Conservation (phyloP, 2,113 vertebrate species). For the Solenodon paradoxus region DNA sequence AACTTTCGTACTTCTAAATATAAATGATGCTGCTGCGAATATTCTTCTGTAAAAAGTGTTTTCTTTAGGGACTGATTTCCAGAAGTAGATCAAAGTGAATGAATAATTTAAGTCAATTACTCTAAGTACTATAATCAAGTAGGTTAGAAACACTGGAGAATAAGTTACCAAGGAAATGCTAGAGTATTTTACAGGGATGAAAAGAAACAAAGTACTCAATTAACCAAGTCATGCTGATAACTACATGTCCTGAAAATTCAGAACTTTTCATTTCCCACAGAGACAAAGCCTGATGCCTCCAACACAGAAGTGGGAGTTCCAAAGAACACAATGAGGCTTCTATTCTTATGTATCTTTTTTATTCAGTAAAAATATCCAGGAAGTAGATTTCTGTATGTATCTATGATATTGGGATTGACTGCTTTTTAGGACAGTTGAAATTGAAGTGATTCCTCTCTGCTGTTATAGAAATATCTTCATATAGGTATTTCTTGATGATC, state of each 20-base stretch:
- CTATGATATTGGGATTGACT: neutral
- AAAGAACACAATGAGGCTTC: neutral
- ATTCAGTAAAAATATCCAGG: neutral
- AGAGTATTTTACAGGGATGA: neutral
- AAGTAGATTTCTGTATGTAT: neutral
- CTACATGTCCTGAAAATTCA: neutral
- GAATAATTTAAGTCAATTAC: constrained; percentile 54
- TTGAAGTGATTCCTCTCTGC: neutral
- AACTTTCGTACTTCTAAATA: neutral
- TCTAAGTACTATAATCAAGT: constrained; percentile 51
- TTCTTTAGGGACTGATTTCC: constrained; percentile 28
- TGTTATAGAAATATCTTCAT: neutral
- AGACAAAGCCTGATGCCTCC: neutral
- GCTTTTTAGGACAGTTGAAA: neutral
- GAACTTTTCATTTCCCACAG: neutral
- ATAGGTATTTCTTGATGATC: neutral
- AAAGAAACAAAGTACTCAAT: neutral
- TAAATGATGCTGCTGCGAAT: neutral
- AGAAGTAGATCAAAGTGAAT: constrained; percentile 32
- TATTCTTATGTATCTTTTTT: neutral
- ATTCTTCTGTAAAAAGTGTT: neutral
- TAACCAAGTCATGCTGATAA: neutral
- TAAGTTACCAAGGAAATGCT: constrained; percentile 35
- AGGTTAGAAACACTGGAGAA: constrained; percentile 11
- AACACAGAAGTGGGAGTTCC: accelerated